Base-by-base conservation (phyloP, 2,888 invertebrate species). In the Tiphia femorata region DNA sequence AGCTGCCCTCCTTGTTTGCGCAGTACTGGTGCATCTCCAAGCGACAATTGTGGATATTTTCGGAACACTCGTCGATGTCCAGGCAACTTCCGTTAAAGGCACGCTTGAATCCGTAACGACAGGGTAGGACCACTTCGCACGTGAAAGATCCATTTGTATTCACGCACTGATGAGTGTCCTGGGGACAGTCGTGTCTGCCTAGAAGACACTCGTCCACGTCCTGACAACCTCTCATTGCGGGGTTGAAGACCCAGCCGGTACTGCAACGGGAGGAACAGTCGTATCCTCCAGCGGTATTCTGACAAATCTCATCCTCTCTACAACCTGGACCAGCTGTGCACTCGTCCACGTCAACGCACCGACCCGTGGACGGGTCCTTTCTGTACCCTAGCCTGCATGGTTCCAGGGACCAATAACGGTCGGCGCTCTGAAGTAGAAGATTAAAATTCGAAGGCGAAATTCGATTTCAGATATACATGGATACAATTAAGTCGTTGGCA, bases 11-110 rank as follows among this genome's bases (percentile, higher is more conserved):
- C 17, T 75, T 79, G 68, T 88, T 88, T 12, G 81, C 73, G 74
- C 88, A 87, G 50, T 81, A 80, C 16, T 77, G 79, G 54, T 81
- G 76, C 17, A 68, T 54, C 0, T 64, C 49, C 5, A 72, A 41
- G 0, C 61, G 61, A 51, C 80, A 81, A 40, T 66, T 67, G 70
- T 88, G 85, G 21, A 70, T 53, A 1, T 85, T 85, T 55, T 88
- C 87, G 0, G 82, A 64, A 69, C 93, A 93, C 76, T 92, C 92
- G 80, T 93, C 89, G 19, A 92, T 84, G 73, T 92, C 92, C 82
- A 85, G 78, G 69, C 88, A 88, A 20, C 85, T 85, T 56, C 87
- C 87, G 67, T 87, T 85, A 59, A 86, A 86, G 17, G 58, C 51
- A 5, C 76, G 73, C 6, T 70, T 72, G 54, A 68, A 81, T 12